These are phyloP conservation scores for Adelphocoris suturalis DNA, from an alignment of 2,888 invertebrate genomes.

Conservation along the genomic window DNA sequence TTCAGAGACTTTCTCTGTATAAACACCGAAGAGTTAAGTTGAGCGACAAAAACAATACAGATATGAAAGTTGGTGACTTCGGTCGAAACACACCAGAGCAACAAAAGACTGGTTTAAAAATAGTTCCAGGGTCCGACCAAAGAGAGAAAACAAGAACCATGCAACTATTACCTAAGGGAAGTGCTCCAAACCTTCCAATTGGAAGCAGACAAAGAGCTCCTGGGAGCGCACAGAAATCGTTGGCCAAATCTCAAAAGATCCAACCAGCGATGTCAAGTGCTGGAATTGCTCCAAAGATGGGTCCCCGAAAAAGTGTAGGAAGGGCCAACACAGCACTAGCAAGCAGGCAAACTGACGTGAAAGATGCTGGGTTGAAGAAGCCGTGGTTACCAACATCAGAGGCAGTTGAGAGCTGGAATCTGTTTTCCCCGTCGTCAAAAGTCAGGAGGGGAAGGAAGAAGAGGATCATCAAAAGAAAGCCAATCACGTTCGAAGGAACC, in stretches of 20 bases:
- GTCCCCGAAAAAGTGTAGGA: background rate
- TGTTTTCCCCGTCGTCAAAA: constrained; percentile 4
- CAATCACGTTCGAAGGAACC: background rate
- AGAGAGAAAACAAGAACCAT: background rate
- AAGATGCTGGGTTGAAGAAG: background rate
- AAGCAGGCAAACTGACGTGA: background rate
- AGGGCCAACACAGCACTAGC: background rate
- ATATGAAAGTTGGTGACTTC: background rate
- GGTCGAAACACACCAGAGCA: background rate
- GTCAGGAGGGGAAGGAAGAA: background rate
- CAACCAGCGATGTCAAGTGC: too few species aligned
- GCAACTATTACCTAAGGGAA: background rate
- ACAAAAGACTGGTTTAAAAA: background rate
- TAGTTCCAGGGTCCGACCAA: background rate
- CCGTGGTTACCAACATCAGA: constrained; percentile 37
- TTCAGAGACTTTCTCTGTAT: constrained; percentile 2
- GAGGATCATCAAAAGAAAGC: background rate
- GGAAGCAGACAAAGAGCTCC: background rate
- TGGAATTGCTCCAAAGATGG: background rate
- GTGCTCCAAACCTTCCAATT: background rate
- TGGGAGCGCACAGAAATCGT: background rate
- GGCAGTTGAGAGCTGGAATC: constrained; percentile 16
- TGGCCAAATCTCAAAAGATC: too few species aligned
- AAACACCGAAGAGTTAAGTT: background rate
- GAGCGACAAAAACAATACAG: background rate